A percentile compares a stretch with the other conserved stretches of the same genome.
phyloP scores from a whole-genome alignment of 1,140 invertebrate species.

The Atta texana region DNA sequence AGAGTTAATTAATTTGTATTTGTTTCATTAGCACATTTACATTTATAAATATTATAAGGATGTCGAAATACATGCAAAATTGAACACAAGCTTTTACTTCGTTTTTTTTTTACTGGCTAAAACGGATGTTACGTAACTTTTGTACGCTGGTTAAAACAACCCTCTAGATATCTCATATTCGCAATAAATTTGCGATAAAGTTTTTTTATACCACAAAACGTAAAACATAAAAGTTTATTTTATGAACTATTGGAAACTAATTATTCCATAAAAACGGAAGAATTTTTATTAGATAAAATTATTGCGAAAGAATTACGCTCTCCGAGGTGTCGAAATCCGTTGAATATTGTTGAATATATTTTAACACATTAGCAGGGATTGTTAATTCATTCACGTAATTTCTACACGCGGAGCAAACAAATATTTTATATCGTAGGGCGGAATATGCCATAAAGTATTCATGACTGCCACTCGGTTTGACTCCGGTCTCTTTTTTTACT shows the following conservation, averaged over 20 bases:
- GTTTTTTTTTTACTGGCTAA: not conserved
- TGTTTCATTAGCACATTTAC: not conserved
- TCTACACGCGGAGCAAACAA: constrained; percentile 6
- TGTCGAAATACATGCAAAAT: not conserved
- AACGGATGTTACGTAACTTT: not conserved
- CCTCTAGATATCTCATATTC: not conserved
- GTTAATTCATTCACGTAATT: constrained; percentile 1
- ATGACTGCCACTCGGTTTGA: constrained; percentile 21
- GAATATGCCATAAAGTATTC: constrained; percentile 19
- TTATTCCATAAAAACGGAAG: not conserved
- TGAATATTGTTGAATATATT: constrained; percentile 1
- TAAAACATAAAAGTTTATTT: constrained; percentile 13
- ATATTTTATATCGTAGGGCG: constrained; percentile 32
- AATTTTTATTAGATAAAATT: constrained; percentile 46
- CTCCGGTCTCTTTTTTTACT: not conserved
- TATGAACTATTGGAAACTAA: not conserved
- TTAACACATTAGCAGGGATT: constrained; percentile 10
- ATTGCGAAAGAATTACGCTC: not conserved
- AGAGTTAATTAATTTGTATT: constrained; percentile 22
- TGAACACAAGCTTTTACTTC: not conserved
- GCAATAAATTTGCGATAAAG: not conserved
- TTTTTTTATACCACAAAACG: constrained; percentile 5
- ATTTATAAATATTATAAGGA: not conserved
- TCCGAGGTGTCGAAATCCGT: not conserved
- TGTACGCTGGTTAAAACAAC: not conserved